phyloP scores from a whole-genome alignment of 2,113 vertebrate genomes.

The Epinephelus lanceolatus region DNA sequence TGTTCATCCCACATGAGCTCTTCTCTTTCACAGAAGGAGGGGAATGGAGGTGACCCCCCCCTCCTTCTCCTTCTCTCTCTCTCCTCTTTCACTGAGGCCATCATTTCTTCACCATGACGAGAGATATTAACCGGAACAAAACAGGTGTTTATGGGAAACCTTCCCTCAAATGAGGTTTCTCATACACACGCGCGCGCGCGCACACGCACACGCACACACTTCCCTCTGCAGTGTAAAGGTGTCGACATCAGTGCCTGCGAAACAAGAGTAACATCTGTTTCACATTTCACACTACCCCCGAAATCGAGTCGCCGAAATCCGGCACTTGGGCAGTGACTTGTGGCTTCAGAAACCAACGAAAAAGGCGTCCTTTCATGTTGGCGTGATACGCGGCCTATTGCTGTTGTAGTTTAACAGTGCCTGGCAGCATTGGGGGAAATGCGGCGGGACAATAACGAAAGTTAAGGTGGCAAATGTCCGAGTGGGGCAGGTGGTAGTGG shows the following conservation, averaged over 20 bases:
- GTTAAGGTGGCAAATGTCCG: too few species aligned
- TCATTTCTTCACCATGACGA: constrained; percentile 71
- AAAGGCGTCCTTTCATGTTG: too few species aligned
- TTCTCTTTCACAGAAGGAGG: constrained; percentile 74
- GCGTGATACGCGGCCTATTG: too few species aligned
- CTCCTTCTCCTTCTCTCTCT: constrained; percentile 32
- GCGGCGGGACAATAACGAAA: too few species aligned
- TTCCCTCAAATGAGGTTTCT: constrained; percentile 47
- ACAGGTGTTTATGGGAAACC: constrained; percentile 81
- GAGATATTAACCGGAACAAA: constrained; percentile 73
- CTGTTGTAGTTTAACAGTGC: too few species aligned
- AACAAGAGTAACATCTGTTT: constrained; percentile 72
- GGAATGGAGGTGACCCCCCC: constrained; percentile 60
- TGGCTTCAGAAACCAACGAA: too few species aligned
- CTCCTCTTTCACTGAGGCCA: constrained; percentile 68
- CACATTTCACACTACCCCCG: constrained; percentile 55
- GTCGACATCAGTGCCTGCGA: constrained; percentile 62
- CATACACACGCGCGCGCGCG: not conserved
- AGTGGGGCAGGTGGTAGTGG: too few species aligned
- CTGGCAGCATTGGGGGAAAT: too few species aligned
- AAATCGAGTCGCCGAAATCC: too few species aligned
- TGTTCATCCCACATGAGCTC: constrained; percentile 82
- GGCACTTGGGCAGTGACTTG: too few species aligned
- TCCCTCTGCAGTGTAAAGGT: constrained; percentile 46
- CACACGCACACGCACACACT: not conserved